Base-by-base conservation (phyloP, 2,888 invertebrate genomes). In the Cerceris ruficornis region DNA sequence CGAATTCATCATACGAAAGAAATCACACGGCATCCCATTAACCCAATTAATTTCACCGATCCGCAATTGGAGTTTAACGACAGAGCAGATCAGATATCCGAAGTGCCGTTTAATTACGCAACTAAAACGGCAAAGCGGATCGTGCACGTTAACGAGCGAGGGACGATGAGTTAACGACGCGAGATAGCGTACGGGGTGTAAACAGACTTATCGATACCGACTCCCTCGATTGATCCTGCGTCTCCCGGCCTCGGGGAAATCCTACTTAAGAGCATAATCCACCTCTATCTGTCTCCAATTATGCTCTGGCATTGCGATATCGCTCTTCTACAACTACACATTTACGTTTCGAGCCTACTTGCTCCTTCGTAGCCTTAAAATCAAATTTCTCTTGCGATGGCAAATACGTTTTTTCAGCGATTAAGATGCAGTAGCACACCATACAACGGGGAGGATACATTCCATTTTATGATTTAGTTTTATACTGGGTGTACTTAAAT, bases 141-240 rank as follows among this genome's bases (percentile, higher is more conserved):
- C 75, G 80, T 73, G 77, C 79, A 80, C 83, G 86, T 84, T 86
- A 85, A 86, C 84, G 85, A 85, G 85, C 81, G 66, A 58, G 75
- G 80, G 83, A 83, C 86, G 83, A 83, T 80, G 77, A 85, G 83
- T 66, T 82, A 87, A 84, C 85, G 83, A 79, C 77, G 75, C 74
- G 70, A 75, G 84, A 83, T 84, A 79, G 81, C 79, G 81, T 81
- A 28, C 81, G 65, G 69, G 61, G 73, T 71, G 80, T 79, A 83
- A 87, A 85, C 81, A 78, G 80, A 85, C 85, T 87, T 86, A 86
- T 86, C 84, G 86, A 86, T 86, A 77, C 72, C 76, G 74, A 76
- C 69, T 62, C 64, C 9, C 43, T 50, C 67, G 74, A 80, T 80
- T 69, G 68, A 77, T 71, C 77, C 58, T 17, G 41, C 49, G n/a